Evolutionary conservation across 2,113 vertebrate species (phyloP), one percentile per base, ranked within the genome.

Genomic region (Physeter macrocephalus): DNA sequence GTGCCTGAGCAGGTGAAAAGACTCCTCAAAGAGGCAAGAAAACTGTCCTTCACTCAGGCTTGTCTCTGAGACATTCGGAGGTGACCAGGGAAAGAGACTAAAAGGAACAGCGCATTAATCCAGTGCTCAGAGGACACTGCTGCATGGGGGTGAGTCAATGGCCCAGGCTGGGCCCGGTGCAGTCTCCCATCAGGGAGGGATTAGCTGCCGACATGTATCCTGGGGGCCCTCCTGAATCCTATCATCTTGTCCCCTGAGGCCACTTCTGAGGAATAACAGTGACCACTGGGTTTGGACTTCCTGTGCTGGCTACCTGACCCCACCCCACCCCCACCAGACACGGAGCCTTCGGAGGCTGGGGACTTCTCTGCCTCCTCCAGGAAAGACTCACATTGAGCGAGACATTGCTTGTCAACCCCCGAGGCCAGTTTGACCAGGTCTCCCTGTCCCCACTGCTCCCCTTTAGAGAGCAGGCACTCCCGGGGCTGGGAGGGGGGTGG

Each of bases 401-500:
- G 39, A 31, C n/a, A 8, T 18, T 7, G 10, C 1, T 5, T 4
- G 0, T 46, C 64, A 74, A 8, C 14, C 23, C 36, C 21, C 0
- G 15, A 21, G 12, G 20, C 23, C 52, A 1, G 21, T 7, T 12
- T 36, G 66, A n/a, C 27, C 13, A 4, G 31, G 31, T 4, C 36
- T 27, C 62, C 72, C 31, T 15, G 31, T n/a, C 20, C 21, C 31
- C 17, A 6, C 2, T 0, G 17, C 21, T 15, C 21, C 21, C 11
- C 43, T 23, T 34, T 31, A 27, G 25, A 27, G 0, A 64, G n/a
- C 41, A 41, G 86, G 81, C 25, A 1, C 4, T 3, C 57, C 21
- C 14, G 2, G 61, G 57, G 66, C 43, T 27, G 57, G 54, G 62
- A 2, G 0, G 0, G 39, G n/a, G 11, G 0, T 2, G 15, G 12